phyloP scores from a whole-genome alignment of 2,113 vertebrate genomes.

The Hyperoodon ampullatus region DNA sequence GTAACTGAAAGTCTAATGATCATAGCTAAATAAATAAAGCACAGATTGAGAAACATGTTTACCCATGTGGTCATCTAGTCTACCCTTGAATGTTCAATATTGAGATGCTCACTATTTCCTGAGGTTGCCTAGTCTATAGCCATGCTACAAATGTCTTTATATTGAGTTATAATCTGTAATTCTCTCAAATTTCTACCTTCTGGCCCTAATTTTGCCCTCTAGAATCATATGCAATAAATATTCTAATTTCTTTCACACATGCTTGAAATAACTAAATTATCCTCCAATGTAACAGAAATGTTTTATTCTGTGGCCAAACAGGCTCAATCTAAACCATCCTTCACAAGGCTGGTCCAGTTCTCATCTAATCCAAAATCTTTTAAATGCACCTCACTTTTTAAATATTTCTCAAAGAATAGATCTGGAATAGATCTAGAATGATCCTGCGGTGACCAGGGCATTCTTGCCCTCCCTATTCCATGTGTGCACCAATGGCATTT shows the following conservation, averaged over 20 bases:
- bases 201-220: neutral
- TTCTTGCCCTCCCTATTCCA: neutral
- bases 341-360: neutral
- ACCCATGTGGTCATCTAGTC: neutral
- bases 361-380: neutral
- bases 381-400: neutral
- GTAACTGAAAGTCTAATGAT: neutral
- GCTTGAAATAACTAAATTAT: neutral
- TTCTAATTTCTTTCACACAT: neutral
- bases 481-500: neutral
- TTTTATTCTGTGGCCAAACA: constrained; percentile 16
- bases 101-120: constrained; percentile 7
- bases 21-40: neutral
- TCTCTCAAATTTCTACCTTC: neutral
- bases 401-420: neutral
- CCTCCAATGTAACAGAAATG: neutral
- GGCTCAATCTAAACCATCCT: neutral
- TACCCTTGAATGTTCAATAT: neutral
- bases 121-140: neutral
- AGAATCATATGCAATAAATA: neutral
- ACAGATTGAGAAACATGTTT: neutral
- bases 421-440: neutral
- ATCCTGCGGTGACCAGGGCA: neutral
- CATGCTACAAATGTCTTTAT: neutral
- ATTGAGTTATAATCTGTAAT: neutral